A percentile compares a stretch with the other conserved stretches of the same genome.
phyloP scores from a whole-genome alignment of 2,888 invertebrate species.

The Drosophila paramelanica region DNA sequence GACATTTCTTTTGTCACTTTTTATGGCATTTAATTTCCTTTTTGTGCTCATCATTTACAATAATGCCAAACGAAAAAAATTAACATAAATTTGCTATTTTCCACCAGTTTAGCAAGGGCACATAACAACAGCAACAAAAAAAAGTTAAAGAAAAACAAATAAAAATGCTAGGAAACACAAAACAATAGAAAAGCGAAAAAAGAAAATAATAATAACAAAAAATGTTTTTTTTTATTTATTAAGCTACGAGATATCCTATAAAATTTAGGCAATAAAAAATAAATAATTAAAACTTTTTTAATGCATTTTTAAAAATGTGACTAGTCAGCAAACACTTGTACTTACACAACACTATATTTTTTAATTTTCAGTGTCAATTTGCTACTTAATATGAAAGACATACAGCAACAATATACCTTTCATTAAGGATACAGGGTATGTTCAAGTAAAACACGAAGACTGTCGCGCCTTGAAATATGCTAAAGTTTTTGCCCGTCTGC shows the following conservation, averaged over 20 bases:
- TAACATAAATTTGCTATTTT: conserved; percentile 78
- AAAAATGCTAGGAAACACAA: conserved; percentile 28
- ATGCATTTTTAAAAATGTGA: no score
- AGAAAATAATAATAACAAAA: neutral
- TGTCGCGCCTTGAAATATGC: conserved; percentile 48
- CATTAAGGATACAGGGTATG: neutral
- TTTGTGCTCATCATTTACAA: conserved; percentile 66
- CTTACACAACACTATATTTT: no score
- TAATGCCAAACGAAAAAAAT: conserved; percentile 64
- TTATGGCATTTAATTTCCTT: conserved; percentile 75
- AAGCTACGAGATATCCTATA: conserved; percentile 29
- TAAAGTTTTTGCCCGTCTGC: conserved; percentile 19
- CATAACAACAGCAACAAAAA: conserved; percentile 15
- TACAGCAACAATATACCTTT: neutral
- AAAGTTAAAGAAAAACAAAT: conserved; percentile 44
- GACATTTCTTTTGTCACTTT: conserved; percentile 56
- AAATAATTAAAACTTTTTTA: no score
- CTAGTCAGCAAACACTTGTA: no score
- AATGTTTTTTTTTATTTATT: neutral
- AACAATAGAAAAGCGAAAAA: conserved; percentile 12
- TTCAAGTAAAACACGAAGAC: conserved; percentile 2
- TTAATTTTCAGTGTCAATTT: no score
- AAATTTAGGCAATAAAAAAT: neutral
- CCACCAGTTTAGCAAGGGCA: conserved; percentile 60
- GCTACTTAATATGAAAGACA: no score